Percentiles rank a stretch among this genome's conserved stretches.
These are phyloP conservation scores for Danaus plexippus DNA, from an alignment of 1,140 invertebrate genomes.

Conservation along the genomic window DNA sequence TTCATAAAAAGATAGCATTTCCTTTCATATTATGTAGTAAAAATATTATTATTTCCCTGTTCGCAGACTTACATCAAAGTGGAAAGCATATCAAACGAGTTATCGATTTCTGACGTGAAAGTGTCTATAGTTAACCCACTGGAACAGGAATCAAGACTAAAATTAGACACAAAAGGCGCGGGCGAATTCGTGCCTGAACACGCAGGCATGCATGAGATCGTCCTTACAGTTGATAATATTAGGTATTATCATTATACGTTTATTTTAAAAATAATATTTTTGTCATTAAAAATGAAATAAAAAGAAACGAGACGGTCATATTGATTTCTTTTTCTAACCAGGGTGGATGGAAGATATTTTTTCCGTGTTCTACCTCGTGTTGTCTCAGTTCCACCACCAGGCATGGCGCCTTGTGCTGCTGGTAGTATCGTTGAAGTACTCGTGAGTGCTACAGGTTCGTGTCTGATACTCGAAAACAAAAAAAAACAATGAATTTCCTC, in stretches of 20 bases:
- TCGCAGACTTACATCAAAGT: constrained; percentile 86
- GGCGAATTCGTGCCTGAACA: constrained; percentile 91
- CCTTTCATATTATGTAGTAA: background rate
- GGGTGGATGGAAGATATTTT: constrained; percentile 77
- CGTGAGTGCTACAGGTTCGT: constrained; percentile 85
- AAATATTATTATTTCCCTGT: constrained; percentile 5
- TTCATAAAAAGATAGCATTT: background rate
- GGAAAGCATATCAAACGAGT: constrained; percentile 83
- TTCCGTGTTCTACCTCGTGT: constrained; percentile 90
- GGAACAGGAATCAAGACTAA: constrained; percentile 74
- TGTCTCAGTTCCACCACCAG: constrained; percentile 87
- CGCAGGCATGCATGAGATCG: constrained; percentile 92
- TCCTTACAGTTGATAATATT: constrained; percentile 76
- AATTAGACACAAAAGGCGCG: constrained; percentile 79
- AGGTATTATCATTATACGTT: constrained; percentile 19
- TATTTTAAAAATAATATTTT: too few species aligned
- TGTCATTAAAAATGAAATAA: too few species aligned
- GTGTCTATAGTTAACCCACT: constrained; percentile 87
- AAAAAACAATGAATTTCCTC: too few species aligned
- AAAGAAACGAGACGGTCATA: too few species aligned
- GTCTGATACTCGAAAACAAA: background rate
- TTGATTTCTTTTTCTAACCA: constrained; percentile 24
- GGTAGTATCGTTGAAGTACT: constrained; percentile 96
- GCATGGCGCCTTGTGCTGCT: constrained; percentile 94
- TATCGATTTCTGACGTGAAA: constrained; percentile 83